These are phyloP conservation scores for Alviniconcha strummeri DNA, from an alignment of 2,888 invertebrate species.

Conservation along the genomic window DNA sequence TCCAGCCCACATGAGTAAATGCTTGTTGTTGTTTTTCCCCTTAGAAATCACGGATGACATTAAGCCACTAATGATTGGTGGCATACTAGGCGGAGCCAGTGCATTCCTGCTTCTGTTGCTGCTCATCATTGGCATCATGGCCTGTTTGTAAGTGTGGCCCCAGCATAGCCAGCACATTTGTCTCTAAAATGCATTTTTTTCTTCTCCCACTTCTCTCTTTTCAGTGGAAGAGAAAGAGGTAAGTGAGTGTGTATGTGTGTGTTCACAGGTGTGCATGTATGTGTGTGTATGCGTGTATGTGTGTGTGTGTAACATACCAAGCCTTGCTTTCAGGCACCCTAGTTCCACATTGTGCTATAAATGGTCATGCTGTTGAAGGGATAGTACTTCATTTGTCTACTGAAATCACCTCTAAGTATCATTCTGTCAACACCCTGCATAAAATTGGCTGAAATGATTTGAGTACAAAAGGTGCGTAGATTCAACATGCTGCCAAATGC, in stretches of 20 bases:
- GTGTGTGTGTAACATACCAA: background rate
- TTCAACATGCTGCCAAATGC: too few species aligned
- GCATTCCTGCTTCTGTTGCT: slow-evolving; percentile 17
- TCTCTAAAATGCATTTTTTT: too few species aligned
- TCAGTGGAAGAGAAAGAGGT: background rate
- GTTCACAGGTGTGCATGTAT: background rate
- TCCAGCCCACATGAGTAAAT: background rate
- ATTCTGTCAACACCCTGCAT: too few species aligned
- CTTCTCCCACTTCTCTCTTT: too few species aligned
- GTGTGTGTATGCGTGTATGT: background rate
- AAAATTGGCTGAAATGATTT: too few species aligned
- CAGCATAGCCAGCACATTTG: too few species aligned
- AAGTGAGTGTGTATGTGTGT: background rate
- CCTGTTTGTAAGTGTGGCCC: slow-evolving; percentile 14
- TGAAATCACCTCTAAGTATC: too few species aligned
- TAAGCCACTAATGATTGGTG: slow-evolving; percentile 3
- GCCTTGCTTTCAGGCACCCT: too few species aligned
- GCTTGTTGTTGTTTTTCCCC: background rate
- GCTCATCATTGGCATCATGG: slow-evolving; percentile 5
- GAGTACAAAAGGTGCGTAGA: too few species aligned
- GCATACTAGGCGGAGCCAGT: slow-evolving; percentile 15
- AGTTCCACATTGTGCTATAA: too few species aligned
- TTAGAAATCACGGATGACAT: background rate
- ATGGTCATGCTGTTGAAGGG: too few species aligned
- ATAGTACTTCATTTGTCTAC: too few species aligned